A percentile compares a stretch with the other conserved stretches of the same genome.
Conservation (phyloP, 2,113 vertebrate genomes). For the Spheniscus mendiculus region DNA sequence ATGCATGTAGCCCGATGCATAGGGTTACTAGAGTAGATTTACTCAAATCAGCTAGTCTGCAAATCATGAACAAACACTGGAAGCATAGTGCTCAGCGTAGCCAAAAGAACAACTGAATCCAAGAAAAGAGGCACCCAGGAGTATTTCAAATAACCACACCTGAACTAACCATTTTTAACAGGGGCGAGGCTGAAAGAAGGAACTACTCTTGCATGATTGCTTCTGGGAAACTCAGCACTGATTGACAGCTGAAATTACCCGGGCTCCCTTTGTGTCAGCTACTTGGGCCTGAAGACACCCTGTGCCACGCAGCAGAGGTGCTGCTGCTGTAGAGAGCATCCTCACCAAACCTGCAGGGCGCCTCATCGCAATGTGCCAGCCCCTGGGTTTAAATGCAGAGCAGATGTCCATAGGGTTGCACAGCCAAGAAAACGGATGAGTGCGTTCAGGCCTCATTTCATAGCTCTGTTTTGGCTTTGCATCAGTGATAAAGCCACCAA, state of each 20-base stretch:
- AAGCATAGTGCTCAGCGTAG: not conserved
- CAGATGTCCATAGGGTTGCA: not conserved
- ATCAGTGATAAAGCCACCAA: not conserved
- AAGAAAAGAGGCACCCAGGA: not conserved
- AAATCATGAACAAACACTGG: not conserved
- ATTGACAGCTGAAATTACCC: not conserved
- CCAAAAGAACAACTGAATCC: not conserved
- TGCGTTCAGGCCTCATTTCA: not conserved
- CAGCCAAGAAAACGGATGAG: not conserved
- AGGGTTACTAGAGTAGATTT: not conserved
- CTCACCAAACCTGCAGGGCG: rapidly evolving
- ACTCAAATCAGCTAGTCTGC: not conserved
- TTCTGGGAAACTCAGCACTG: not conserved
- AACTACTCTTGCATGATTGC: not conserved
- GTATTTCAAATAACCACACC: not conserved
- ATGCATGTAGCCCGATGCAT: not conserved
- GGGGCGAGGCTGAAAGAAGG: not conserved
- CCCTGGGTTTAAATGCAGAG: not conserved
- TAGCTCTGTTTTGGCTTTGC: not conserved
- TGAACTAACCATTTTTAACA: not conserved
- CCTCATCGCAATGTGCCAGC: rapidly evolving
- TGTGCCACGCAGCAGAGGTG: rapidly evolving
- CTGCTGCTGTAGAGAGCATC: not conserved
- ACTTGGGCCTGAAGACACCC: not conserved
- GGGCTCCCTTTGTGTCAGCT: rapidly evolving